Base-by-base conservation (phyloP, 1,140 invertebrate genomes). In the Choristoneura fumiferana region DNA sequence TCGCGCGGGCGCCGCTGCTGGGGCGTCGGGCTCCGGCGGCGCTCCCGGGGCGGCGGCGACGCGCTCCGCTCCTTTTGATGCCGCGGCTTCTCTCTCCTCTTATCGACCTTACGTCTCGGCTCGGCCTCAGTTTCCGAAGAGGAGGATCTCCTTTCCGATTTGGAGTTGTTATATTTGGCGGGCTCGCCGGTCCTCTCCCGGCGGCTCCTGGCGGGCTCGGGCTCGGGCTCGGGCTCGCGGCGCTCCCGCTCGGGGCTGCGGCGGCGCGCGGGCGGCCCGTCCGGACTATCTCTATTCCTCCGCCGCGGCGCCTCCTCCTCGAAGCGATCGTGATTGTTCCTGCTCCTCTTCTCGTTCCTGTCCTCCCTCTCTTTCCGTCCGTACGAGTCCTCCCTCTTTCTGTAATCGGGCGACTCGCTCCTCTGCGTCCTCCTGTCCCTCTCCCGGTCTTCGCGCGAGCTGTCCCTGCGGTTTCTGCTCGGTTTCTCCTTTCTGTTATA, bases 41-140 rank as follows among this genome's bases (percentile, higher is more conserved):
- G 61, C 58, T 72, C 65, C 22, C 54, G 49, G 9, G 60, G 57
- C 9, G 76, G 73, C n/a, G 60, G 57, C 9, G 76, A 75, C n/a
- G 39, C 34, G 43, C 67, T 78, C 56, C 62, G 74, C 0, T 76
- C 75, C 63, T 74, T 82, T 34, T 72, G 52, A 54, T 71, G 63
- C 37, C 67, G 71, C 38, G 55, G 29, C 62, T 76, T 78, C 22
- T 34, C 73, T 67, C 73, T 85, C 29, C 59, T 29, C 63, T 77
- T 84, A 10, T 69, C 77, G 12, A 54, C 52, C 39, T 59, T 76
- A 13, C 59, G 67, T 64, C 71, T 81, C n/a, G 60, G 57, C 58
- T 87, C 80, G 8, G 61, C 15, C 52, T 81, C 81, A 2, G 78
- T 76, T 17, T 79, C 79, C 4, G 77, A 78, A 6, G 76, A 75